Base-by-base conservation (phyloP, 2,797 vertebrate species). In the Enteromius paludinosus region DNA sequence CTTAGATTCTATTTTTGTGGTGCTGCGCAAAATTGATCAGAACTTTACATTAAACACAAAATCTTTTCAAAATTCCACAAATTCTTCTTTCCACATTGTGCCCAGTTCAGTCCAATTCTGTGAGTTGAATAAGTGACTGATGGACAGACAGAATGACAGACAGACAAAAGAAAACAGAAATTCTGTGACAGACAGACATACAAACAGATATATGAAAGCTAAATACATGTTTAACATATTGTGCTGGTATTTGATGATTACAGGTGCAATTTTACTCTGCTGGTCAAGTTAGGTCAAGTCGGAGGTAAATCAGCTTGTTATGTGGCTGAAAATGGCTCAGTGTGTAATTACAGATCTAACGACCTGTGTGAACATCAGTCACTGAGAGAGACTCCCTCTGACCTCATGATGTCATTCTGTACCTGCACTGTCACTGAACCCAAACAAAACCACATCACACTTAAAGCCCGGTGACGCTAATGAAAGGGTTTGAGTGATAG, bases 291-390 rank as follows among this genome's bases (percentile, higher is more conserved):
- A 74, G 59, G 41, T 71, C 52, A 80, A 61, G 17, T n/a, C 17
- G 12, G n/a, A 70, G 68, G 68, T 23, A 52, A 72, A 64, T 64
- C 66, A 33, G 71, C 71, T 75, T 43, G 33, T 75, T 82, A 52
- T 66, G 23, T 41, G 38, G 17, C 35, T 41, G 23, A 66, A 82
- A 54, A 54, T 35, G 59, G n/a, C 59, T 64, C 43, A 41, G 59
- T 49, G 56, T 81, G 70, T 81, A 81, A 56, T 68, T 75, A 82
- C 45, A 82, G 71, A 74, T 65, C 79, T 56, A 56, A 43, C 70
- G 45, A 33, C 23, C 41, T 73, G 70, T 65, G 15, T 66, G 61
- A 75, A 74, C 80, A 82, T 75, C 71, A 75, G 80, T 82, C 56
- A 56, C n/a, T 9, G n/a, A 35, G 33, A 25, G 20, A 4, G n/a